Evolutionary conservation across 2,797 vertebrate genomes (phyloP), one percentile per base, ranked within the genome.

Genomic region (Aulostomus chinensis): DNA sequence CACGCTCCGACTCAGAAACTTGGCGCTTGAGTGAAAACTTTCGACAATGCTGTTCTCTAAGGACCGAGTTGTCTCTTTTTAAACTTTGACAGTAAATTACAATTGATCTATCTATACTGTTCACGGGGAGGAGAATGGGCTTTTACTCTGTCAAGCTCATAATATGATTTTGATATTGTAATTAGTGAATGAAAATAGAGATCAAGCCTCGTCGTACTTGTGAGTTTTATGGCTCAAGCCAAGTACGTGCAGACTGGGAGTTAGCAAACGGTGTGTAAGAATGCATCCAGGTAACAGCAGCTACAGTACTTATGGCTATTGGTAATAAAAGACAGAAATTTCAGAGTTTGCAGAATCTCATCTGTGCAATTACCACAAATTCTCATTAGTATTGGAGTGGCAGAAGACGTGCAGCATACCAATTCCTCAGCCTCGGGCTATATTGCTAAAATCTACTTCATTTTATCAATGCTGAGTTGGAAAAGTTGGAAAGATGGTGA

Each of bases 21-120:
- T 76, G 47, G 25, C 37, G 20, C 3, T 51, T 17, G 49, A 70
- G 46, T 51, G 60, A 81, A 83, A 87, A 91, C 76, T 86, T 90
- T 84, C 50, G 50, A 66, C 68, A 58, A 46, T 20, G 20, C 46
- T 48, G n/a, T n/a, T 78, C 71, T 78, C 60, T 10, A 22, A 71
- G 70, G 76, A 74, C 37, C 2, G 0, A 14, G 21, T 50, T 31
- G 54, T 68, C 40, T 70, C 43, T 50, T 70, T 78, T 73, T 49
- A 36, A 43, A 53, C 56, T 65, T 58, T 79, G 72, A 74, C 56
- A 21, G 34, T 64, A 77, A 86, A 85, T 74, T 75, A 54, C 61
- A 63, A 72, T 59, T 78, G 81, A 84, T 80, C 55, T 43, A 53
- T 67, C 45, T 40, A 37, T 55, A 20, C 16, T 43, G 33, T 49